Base-by-base conservation (phyloP, 2,888 invertebrate species). In the Eilema depressum region DNA sequence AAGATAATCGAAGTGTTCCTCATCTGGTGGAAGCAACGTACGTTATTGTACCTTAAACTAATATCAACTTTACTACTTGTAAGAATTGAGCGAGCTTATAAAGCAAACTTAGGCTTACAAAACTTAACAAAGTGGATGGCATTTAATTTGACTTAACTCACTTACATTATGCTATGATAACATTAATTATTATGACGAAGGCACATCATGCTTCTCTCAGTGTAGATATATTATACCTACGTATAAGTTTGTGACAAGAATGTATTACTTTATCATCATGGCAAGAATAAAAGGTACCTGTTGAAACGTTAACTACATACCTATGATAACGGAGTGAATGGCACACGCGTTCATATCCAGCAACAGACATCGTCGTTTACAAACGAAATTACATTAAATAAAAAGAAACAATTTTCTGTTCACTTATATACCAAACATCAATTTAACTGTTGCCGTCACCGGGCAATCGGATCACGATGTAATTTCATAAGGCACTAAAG, bases 71-170 rank as follows among this genome's bases (percentile, higher is more conserved):
- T 86, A 90, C 92, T 93, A 93, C 89, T 88, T 91, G 91, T 93
- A 93, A 93, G 92, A 92, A 93, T 95, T 95, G 95, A 95, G 95
- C 95, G 92, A 93, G 91, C 93, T 94, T 94, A 94, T 88, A 91
- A 88, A 92, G 92, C 92, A 87, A 93, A 91, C 93, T 94, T 93
- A 94, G 85, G 87, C 89, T 91, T 89, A 92, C 89, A 94, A 94
- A 95, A 94, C 95, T 95, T 94, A 95, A 95, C 95, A 94, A 95
- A 94, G 92, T 95, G 95, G 95, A 95, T 95, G 95, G 95, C 95
- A 95, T 95, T 94, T 93, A 93, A 93, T 92, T 93, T 95, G 95
- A 95, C 95, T 95, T 95, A 95, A 93, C 94, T 91, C 92, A 92
- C 95, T 95, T 95, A 95, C 68, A 91, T 84, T 88, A 89, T 88